phyloP scores from a whole-genome alignment of 35 echinoderm and acorn worm genomes.

The Lytechinus variegatus region DNA sequence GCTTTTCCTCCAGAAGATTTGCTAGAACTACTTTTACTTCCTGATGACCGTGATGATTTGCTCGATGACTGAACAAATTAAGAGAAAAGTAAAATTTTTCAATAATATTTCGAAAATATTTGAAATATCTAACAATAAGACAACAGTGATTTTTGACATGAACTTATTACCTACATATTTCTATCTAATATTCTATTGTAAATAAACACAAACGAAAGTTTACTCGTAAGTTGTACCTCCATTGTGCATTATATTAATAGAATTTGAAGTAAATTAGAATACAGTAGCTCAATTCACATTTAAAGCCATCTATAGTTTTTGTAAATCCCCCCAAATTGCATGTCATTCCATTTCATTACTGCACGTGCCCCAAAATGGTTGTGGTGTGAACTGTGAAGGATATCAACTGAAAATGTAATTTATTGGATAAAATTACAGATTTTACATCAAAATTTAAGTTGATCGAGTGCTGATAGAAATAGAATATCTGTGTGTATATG shows the following conservation, averaged over 20 bases:
- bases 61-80: slow-evolving; percentile 3
- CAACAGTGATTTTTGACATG: neutral
- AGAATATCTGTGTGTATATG: no score
- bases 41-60: slow-evolving; percentile 33
- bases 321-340: no score
- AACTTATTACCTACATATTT: neutral
- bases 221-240: neutral
- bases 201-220: neutral
- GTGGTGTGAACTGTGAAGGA: no score
- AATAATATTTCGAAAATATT: neutral
- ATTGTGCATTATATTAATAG: no score
- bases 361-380: no score
- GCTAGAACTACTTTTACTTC: slow-evolving; percentile 54
- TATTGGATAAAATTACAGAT: no score
- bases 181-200: neutral
- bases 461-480: no score
- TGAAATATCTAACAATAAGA: neutral
- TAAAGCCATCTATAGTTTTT: no score
- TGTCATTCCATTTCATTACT: neutral
- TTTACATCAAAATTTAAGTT: no score
- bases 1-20: slow-evolving; percentile 32
- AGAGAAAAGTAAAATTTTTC: neutral
- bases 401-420: no score
- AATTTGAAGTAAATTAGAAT: no score
- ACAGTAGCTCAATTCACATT: no score